Base-by-base conservation (phyloP, 1,140 invertebrate genomes). In the Brachionus koreanus region DNA sequence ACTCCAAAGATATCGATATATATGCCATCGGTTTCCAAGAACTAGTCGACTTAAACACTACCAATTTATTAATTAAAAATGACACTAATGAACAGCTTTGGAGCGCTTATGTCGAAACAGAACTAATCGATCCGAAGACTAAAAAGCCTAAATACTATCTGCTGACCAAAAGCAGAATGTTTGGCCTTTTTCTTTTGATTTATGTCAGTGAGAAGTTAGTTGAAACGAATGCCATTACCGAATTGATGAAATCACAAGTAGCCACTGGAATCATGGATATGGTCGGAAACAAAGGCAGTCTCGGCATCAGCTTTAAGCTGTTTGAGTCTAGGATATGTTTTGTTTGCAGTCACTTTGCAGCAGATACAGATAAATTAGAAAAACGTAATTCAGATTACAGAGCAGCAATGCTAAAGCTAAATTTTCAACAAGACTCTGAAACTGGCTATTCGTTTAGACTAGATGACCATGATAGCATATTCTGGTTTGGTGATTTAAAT, bases 401-500 rank as follows among this genome's bases (percentile, higher is more conserved):
- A 96, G 99, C 39, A 5, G 42, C 33, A 13, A 35, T 23, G 16
- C 19, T 10, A 13, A 52, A 82, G 57, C 29, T 67, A 23, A 19
- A 46, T 57, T 79, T 63, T 52, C 49, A 74, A 83, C 16, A 23
- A 10, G 63, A 79, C 13, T 37, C 25, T 12, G 84, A 92, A 90
- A 91, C 94, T 33, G 90, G 95, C 83, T 61, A 57, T n/a, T 39
- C 37, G 10, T 39, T 79, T 35, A 94, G 93, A 0, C 88, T 79
- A 0, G 93, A 94, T 88, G 94, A 94, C 10, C 97, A 99, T 87
- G 97, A 99, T 89, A 97, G 97, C 88, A 92, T 99, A 0, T 98
- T 99, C 88, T 99, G 97, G 97, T 97, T 96, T 88, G 98, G 98
- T 0, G 98, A 99, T 90, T 99, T 99, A 88, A 99, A 99, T 88